phyloP scores from a whole-genome alignment of 2,797 vertebrate species.

The Poecilia velifera region DNA sequence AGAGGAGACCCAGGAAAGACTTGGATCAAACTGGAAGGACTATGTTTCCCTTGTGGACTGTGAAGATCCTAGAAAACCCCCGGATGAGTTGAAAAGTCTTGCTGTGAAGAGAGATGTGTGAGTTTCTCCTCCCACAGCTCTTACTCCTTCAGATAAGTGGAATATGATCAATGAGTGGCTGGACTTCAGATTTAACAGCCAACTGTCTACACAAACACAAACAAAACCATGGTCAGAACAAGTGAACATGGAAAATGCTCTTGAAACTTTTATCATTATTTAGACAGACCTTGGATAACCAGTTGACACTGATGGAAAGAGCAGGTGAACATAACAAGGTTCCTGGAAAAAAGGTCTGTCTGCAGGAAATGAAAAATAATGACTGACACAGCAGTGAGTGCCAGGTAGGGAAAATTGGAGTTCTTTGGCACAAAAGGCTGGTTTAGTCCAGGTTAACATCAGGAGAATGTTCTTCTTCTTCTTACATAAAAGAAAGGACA shows the following conservation, averaged over 20 bases:
- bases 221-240: conserved; percentile 47
- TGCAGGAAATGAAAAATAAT: conserved; percentile 53
- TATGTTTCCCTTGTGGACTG: neutral
- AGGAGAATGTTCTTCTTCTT: conserved; percentile 4
- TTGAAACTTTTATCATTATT: conserved; percentile 44
- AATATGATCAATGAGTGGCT: neutral
- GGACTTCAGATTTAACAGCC: conserved; percentile 16
- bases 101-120: neutral
- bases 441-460: conserved; percentile 27
- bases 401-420: conserved; percentile 40
- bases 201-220: conserved; percentile 42
- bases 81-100: neutral
- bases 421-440: conserved; percentile 32
- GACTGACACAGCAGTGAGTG: conserved; percentile 42
- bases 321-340: conserved; percentile 52
- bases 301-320: conserved; percentile 60
- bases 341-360: conserved; percentile 47
- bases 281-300: conserved; percentile 44
- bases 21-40: neutral
- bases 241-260: conserved; percentile 27
- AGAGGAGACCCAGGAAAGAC: neutral
- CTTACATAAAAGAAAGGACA: conserved; percentile 13
- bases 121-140: neutral
- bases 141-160: neutral
- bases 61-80: neutral